A percentile compares a stretch with the other conserved stretches of the same genome.
phyloP scores from a whole-genome alignment of 2,888 invertebrate genomes.

The Nomada lathburiana region DNA sequence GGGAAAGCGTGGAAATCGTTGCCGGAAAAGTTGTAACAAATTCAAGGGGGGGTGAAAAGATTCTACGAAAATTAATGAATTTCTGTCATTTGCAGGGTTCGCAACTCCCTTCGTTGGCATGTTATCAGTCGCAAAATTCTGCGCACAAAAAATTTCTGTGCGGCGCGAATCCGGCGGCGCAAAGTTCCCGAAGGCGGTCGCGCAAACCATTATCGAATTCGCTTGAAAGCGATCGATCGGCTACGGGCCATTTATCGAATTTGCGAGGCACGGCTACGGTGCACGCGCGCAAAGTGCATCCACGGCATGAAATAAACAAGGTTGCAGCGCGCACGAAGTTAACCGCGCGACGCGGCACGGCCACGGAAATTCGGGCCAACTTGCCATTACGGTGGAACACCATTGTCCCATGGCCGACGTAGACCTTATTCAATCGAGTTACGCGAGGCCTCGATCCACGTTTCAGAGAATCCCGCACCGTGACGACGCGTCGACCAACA shows the following conservation, averaged over 20 bases:
- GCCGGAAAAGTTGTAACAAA: too few species aligned
- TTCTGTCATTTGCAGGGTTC: too few species aligned
- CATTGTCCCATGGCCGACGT: constrained; percentile 66
- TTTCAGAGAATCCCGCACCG: background rate
- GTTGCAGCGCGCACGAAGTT: constrained; percentile 57
- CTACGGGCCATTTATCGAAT: constrained; percentile 51
- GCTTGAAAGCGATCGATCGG: constrained; percentile 44
- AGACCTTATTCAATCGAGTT: constrained; percentile 68
- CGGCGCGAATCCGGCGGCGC: too few species aligned
- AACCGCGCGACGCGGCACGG: constrained; percentile 16
- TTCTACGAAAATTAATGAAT: too few species aligned
- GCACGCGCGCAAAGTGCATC: constrained; percentile 50
- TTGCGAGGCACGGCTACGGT: constrained; percentile 33
- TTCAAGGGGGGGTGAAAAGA: too few species aligned
- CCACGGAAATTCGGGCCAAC: constrained; percentile 37
- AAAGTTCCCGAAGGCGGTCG: constrained; percentile 6
- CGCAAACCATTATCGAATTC: constrained; percentile 47
- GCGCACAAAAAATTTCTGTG: too few species aligned
- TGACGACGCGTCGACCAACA: background rate
- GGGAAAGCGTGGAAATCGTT: too few species aligned
- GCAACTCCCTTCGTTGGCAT: too few species aligned
- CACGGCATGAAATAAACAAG: constrained; percentile 51
- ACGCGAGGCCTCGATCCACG: constrained; percentile 46
- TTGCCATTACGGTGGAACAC: constrained; percentile 36
- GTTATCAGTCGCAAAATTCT: too few species aligned